These are phyloP conservation scores for Papilio protenor DNA, from an alignment of 2,888 invertebrate species.

Conservation along the genomic window DNA sequence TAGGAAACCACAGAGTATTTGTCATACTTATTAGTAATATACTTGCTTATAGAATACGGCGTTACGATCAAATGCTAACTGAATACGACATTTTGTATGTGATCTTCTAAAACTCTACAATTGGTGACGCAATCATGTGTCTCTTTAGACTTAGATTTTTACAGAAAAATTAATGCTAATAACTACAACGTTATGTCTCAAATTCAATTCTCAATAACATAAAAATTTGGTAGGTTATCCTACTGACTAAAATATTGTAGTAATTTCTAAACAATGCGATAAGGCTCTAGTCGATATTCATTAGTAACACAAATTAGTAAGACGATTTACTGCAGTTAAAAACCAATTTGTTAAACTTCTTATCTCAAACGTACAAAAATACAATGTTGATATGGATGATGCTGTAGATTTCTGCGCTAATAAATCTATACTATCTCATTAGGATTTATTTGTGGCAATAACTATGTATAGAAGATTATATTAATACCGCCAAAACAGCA, in stretches of 20 bases:
- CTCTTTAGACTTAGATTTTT: neutral
- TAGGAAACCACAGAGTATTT: slow-evolving; percentile 16
- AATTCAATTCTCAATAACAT: neutral
- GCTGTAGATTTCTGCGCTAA: neutral
- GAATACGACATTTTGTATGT: neutral
- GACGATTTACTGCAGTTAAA: slow-evolving; percentile 13
- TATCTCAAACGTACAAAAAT: neutral
- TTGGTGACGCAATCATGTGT: neutral
- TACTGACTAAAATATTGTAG: neutral
- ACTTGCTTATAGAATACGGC: neutral
- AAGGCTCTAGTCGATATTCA: neutral
- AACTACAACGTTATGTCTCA: neutral
- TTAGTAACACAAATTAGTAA: slow-evolving; percentile 1
- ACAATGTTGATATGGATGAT: neutral
- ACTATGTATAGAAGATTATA: neutral
- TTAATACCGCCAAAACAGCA: neutral
- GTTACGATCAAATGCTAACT: neutral
- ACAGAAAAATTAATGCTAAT: too few species aligned
- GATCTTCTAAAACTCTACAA: neutral
- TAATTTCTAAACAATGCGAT: neutral
- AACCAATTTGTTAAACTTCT: slow-evolving; percentile 17
- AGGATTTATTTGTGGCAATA: too few species aligned
- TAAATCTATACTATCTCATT: neutral
- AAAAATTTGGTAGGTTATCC: neutral
- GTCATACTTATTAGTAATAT: slow-evolving; percentile 18